Percentiles rank a stretch among this genome's conserved stretches.
These are phyloP conservation scores for Centrocercus urophasianus DNA, from an alignment of 2,113 vertebrate genomes.

Conservation along the genomic window DNA sequence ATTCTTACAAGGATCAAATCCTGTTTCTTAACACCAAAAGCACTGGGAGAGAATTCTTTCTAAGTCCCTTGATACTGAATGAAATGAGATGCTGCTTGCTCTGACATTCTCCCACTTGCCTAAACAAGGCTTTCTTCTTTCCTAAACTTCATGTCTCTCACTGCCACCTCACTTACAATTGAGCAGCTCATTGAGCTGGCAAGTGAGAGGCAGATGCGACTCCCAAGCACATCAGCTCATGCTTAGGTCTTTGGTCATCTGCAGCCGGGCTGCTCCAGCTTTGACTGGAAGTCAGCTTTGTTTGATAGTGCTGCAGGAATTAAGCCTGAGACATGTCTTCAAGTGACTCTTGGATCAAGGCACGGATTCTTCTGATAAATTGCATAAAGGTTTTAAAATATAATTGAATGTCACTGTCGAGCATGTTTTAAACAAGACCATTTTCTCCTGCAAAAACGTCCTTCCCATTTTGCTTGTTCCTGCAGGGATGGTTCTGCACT, in stretches of 20 bases:
- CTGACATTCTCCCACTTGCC: background rate
- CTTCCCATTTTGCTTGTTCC: accelerated
- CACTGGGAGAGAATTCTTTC: background rate
- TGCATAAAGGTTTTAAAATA: background rate
- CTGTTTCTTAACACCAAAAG: background rate
- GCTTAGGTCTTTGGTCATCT: slow-evolving; percentile 14
- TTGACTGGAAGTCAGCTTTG: slow-evolving; percentile 30
- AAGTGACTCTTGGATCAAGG: background rate
- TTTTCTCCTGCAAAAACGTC: background rate
- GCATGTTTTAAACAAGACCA: background rate
- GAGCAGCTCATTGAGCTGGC: background rate
- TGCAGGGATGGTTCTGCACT: background rate
- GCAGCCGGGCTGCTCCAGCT: background rate
- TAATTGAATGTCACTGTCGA: background rate
- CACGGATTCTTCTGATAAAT: background rate
- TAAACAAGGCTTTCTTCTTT: background rate
- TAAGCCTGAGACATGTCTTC: background rate
- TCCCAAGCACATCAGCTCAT: background rate
- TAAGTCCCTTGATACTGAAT: background rate
- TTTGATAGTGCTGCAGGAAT: background rate
- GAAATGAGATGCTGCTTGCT: background rate
- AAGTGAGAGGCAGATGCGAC: background rate
- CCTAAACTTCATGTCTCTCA: background rate
- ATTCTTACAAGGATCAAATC: background rate
- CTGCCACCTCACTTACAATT: background rate